Percentiles rank a stretch among this genome's conserved stretches.
Conservation (phyloP, 1,140 invertebrate genomes). For the Scaptodrosophila lebanonensis region DNA sequence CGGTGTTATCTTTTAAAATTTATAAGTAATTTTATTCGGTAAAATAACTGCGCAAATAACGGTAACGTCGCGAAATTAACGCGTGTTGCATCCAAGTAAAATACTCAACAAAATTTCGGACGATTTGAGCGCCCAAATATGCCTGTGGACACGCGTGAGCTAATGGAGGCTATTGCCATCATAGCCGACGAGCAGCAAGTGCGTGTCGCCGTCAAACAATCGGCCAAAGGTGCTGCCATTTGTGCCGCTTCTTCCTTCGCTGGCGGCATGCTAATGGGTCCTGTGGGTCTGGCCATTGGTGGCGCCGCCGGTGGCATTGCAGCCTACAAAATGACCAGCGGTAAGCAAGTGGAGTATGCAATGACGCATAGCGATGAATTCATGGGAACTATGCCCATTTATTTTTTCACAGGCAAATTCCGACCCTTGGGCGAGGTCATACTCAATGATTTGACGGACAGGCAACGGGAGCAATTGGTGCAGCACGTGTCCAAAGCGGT, state of each 20-base stretch:
- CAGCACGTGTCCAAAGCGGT: constrained; percentile 59
- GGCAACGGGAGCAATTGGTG: constrained; percentile 58
- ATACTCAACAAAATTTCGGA: too few relatives aligned
- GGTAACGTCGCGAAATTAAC: too few relatives aligned
- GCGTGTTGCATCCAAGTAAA: too few relatives aligned
- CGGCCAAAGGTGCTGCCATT: constrained; percentile 65
- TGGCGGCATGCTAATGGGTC: constrained; percentile 62
- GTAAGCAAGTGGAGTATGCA: constrained; percentile 21
- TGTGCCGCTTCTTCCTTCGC: constrained; percentile 68
- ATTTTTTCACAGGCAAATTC: constrained; percentile 47
- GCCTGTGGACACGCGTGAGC: constrained; percentile 65
- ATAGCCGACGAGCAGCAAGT: constrained; percentile 63
- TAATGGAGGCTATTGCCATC: constrained; percentile 67
- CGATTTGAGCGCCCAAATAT: too few relatives aligned
- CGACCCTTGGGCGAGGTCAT: constrained; percentile 63
- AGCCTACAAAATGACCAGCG: constrained; percentile 66
- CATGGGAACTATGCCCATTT: not conserved
- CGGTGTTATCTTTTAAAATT: too few relatives aligned
- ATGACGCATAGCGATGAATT: not conserved
- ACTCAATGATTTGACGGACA: constrained; percentile 61
- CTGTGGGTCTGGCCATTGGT: constrained; percentile 65
- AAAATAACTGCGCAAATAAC: too few relatives aligned
- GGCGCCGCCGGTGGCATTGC: constrained; percentile 64
- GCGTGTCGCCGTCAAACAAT: constrained; percentile 60
- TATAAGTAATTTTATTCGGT: too few relatives aligned